These are phyloP conservation scores for Ligdia adustata DNA, from an alignment of 2,888 invertebrate species.

Conservation along the genomic window DNA sequence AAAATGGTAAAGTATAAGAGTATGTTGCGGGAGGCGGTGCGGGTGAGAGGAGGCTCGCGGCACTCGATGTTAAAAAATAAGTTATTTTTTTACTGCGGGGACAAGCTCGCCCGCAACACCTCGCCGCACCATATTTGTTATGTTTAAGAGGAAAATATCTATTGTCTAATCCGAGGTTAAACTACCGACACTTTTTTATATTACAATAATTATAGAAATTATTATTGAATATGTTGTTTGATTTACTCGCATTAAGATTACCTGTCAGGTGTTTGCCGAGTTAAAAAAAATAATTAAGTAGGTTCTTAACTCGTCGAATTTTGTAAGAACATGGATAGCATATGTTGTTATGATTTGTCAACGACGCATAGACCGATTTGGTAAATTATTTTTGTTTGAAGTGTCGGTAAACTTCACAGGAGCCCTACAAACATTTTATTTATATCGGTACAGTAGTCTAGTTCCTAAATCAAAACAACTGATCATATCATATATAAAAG, in stretches of 20 bases:
- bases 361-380: too few species aligned
- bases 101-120: slow-evolving; percentile 22
- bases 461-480: too few species aligned
- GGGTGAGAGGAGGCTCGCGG: slow-evolving; percentile 35
- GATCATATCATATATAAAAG: too few species aligned
- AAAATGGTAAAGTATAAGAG: slow-evolving; percentile 74
- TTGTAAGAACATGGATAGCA: too few species aligned
- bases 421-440: too few species aligned
- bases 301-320: too few species aligned
- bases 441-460: too few species aligned
- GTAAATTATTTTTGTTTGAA: too few species aligned
- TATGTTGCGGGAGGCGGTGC: slow-evolving; percentile 51
- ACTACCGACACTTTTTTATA: slow-evolving; percentile 85
- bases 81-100: slow-evolving; percentile 76
- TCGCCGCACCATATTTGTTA: slow-evolving; percentile 72
- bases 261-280: too few species aligned
- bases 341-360: too few species aligned
- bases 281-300: too few species aligned
- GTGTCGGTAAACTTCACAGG: too few species aligned
- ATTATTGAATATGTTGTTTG: slow-evolving; percentile 77
- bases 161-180: slow-evolving; percentile 84
- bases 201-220: slow-evolving; percentile 85
- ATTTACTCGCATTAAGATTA: slow-evolving; percentile 34
- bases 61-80: slow-evolving; percentile 57
- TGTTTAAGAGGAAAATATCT: slow-evolving; percentile 83